Evolutionary conservation across 2,797 vertebrate species (phyloP), one percentile per base, ranked within the genome.

Genomic region (Neopelma chrysocephalum): DNA sequence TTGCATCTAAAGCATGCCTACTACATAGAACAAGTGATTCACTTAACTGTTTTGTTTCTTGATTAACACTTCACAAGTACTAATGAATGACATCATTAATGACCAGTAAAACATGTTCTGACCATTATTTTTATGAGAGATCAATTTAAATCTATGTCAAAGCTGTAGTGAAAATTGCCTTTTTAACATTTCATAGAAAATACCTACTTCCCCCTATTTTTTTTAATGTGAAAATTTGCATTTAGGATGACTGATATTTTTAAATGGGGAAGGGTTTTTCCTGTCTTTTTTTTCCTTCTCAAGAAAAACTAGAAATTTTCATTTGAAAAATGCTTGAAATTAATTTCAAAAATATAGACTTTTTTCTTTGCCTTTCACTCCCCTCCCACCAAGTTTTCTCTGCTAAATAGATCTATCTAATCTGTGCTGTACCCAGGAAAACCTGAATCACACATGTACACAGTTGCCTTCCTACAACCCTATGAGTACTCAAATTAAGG

Each of bases 231-330:
- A 54, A 61, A 82, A 54, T 8, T 43, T 61, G 11, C 7, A 12
- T 66, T 47, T 78, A 22, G n/a, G 27, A 29, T 38, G 42, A 70
- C 34, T 72, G 15, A 48, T 10, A 19, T 31, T 61, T 60, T 66
- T 14, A 72, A 60, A 51, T 11, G 38, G 5, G 5, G 15, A 5
- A 34, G 6, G 9, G 0, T 1, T 9, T 48, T 23, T 50, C 4
- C 1, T 9, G 7, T 40, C 38, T 40, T 17, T 32, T 58, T 38
- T 68, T 43, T 71, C 17, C 19, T 26, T 26, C 31, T 29, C 11
- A 54, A 54, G 54, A n/a, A 48, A 82, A 60, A 60, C 12, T 21
- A 60, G 10, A 43, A 43, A 22, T 42, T 65, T 71, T 87, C 7
- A 26, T 9, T 65, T 71, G 32, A 91, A 75, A 79, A 61, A 40